Base-by-base conservation (phyloP, 1,140 invertebrate genomes). In the Lasioglossum albipes region DNA sequence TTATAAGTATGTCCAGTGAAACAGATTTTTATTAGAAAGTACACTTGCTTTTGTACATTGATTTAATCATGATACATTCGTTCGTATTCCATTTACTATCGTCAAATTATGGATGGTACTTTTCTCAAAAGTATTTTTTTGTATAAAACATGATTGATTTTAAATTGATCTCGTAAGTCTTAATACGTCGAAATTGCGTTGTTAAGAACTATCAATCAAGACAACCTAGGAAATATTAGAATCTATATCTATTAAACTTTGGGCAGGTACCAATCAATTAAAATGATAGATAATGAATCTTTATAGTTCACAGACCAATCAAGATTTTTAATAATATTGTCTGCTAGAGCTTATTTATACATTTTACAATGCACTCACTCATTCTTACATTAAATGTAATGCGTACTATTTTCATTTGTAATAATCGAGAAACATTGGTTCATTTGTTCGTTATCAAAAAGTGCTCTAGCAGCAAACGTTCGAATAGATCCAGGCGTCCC, bases 261-360 rank as follows among this genome's bases (percentile, higher is more conserved):
- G 79, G 79, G 79, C 79, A 75, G 79, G 79, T 75, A 80, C 79
- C 79, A 80, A 80, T 62, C 31, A 80, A 80, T 80, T 70, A 64
- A 68, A 80, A 59, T 66, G 27, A 64, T 65, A 75, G 65, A n/a
- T 75, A 61, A 64, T 75, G 20, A 75, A 75, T 27, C 57, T 74
- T 74, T 74, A 75, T 61, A 65, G 68, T 68, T 67, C 0, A 62
- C 54, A 80, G 65, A 80, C 65, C 65, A 75, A 80, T 68, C 41
- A 62, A 80, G 41, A 80, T 68, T 54, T 66, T 54, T 66, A 27
- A 80, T 57, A 59, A 20, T 61, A 75, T 61, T 75, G 7, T 66
- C 52, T 74, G 62, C 49, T 57, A 74, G 70, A n/a, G 61, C 61
- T 72, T 20, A n/a, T 22, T 72, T 20, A n/a, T 22, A 7, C 22